Base-by-base conservation (phyloP, 2,888 invertebrate genomes). In the Caenorhabditis parvicauda region DNA sequence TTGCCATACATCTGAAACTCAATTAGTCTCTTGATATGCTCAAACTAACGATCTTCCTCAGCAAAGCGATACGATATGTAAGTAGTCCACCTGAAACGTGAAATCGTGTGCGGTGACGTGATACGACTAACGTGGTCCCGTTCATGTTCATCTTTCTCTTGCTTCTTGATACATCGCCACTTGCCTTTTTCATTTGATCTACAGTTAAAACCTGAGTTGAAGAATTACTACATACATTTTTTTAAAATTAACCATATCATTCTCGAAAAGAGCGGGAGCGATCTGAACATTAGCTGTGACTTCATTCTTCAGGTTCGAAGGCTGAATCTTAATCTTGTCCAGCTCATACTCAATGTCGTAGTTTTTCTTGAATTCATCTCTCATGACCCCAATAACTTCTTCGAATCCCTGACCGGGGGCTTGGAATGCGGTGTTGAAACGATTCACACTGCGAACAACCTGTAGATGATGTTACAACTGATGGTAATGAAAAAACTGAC, bases 1-100 rank as follows among this genome's bases (percentile, higher is more conserved):
- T 42, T 69, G 68, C 72, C 72, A 72, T n/a, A 39, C 52, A 6
- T 46, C 67, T 70, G 43, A 45, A 67, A 47, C 25, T 12, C 6
- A 22, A 2, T n/a, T n/a, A 53, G 2, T 12, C 14, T 14, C 17
- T 21, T 41, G 6, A 17, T 19, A n/a, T 17, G 35, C 0, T 22
- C 17, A 24, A 25, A 12, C 22, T n/a, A 35, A n/a, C n/a, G n/a
- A n/a, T n/a, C n/a, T n/a, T n/a, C n/a, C n/a, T n/a, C n/a, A n/a
- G n/a, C n/a, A n/a, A n/a, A n/a, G n/a, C n/a, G n/a, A n/a, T n/a
- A n/a, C n/a, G n/a, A n/a, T n/a, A n/a, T n/a, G n/a, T n/a, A n/a
- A n/a, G n/a, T n/a, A n/a, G n/a, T n/a, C 70, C 38, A 58, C 70
- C 72, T 9, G 57, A 60, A 9, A 67, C 70, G 9, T 54, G 32